These are phyloP conservation scores for Hydrotaea diabolus DNA, from an alignment of 2,888 invertebrate genomes.

Conservation along the genomic window DNA sequence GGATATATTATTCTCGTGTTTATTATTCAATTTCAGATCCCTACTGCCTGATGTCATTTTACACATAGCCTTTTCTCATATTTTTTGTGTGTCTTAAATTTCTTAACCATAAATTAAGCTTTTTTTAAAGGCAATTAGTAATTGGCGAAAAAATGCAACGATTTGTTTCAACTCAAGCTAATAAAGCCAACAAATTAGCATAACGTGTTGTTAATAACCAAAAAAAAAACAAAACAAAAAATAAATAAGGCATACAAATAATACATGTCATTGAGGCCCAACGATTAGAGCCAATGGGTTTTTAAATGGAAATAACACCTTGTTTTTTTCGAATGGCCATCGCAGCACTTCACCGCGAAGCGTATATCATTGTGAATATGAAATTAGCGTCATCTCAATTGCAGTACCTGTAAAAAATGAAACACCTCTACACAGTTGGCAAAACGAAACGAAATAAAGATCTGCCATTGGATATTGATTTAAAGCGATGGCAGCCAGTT, in stretches of 20 bases:
- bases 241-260: not conserved
- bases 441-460: not conserved
- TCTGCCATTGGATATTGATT: slow-evolving; percentile 10
- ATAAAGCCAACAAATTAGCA: slow-evolving; percentile 7
- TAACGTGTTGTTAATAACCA: slow-evolving; percentile 4
- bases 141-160: not conserved
- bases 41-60: too few relatives aligned
- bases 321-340: not conserved
- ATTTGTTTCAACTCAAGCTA: not conserved
- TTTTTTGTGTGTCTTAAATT: not conserved
- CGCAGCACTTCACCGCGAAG: not conserved
- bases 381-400: too few relatives aligned
- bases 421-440: not conserved
- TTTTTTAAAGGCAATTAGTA: slow-evolving; percentile 11
- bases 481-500: not conserved
- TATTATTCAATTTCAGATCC: too few relatives aligned
- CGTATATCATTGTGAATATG: not conserved
- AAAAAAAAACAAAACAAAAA: too few relatives aligned
- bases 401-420: too few relatives aligned
- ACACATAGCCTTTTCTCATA: too few relatives aligned
- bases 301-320: slow-evolving; percentile 33
- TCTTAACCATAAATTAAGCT: not conserved
- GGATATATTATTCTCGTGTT: too few relatives aligned
- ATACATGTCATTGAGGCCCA: not conserved
- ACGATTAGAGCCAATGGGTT: not conserved